Evolutionary conservation across 1,140 invertebrate genomes (phyloP), one percentile per base, ranked within the genome.

Genomic region (Cherax quadricarinatus): DNA sequence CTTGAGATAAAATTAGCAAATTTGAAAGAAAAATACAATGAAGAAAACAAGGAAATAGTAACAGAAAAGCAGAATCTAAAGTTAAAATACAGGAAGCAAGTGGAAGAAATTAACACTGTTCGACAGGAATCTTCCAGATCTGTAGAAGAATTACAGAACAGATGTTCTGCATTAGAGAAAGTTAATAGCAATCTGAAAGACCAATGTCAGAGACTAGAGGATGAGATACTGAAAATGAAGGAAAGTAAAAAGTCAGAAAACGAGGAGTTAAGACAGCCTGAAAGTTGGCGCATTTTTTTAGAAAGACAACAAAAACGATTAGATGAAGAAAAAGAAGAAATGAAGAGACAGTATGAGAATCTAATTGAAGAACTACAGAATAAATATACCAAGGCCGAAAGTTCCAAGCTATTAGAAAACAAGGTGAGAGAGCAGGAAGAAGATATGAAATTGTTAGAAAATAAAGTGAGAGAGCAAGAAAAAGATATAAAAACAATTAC

Each of bases 311-410:
- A 79, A 12, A 90, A 84, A n/a, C 62, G 82, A 30, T 10, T 83
- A n/a, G 49, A 83, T 84, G 80, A 90, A 49, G 81, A 90, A 24
- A 90, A 53, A 48, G 21, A 90, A 24, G 86, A 88, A 79, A 21
- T 88, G 53, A 79, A 80, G 78, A 60, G 57, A 21, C 60, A 88
- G 12, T 88, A 60, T 48, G 57, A 80, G 24, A 88, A 80, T 30
- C 53, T 62, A 4, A 88, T 88, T 48, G 10, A 81, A 41, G 86
- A 88, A 62, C 53, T 88, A 49, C 24, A 80, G 51, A 88, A 60
- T 10, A 88, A 66, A 41, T 88, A 88, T 41, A 81, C 73, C 57
- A 53, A 16, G 57, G n/a, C 79, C 18, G 53, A 81, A 41, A 57
- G 51, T 62, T 62, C 86, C 6, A 62, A 88, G 53, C 10, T 84